phyloP scores from a whole-genome alignment of 2,113 vertebrate genomes.

The Picathartes gymnocephalus region DNA sequence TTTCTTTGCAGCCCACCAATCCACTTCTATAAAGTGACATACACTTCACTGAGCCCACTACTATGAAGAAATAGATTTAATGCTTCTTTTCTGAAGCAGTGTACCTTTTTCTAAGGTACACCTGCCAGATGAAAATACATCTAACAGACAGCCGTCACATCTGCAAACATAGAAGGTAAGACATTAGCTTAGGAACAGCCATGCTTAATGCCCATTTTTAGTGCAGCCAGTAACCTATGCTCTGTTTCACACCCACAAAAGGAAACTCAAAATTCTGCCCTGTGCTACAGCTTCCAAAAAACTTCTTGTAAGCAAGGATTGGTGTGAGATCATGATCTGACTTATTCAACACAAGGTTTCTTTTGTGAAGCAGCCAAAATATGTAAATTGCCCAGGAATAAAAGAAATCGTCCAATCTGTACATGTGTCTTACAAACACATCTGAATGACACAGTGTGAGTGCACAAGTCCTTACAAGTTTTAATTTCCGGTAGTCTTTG shows the following conservation, averaged over 20 bases:
- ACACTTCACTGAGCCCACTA: neutral
- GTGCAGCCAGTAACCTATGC: neutral
- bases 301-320: neutral
- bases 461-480: neutral
- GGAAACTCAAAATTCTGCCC: neutral
- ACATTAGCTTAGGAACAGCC: neutral
- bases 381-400: slow-evolving; percentile 45
- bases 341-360: slow-evolving; percentile 27
- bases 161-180: neutral
- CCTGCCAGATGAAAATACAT: neutral
- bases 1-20: neutral
- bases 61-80: neutral
- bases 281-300: neutral
- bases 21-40: neutral
- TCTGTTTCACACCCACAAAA: slow-evolving; percentile 3
- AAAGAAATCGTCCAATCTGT: slow-evolving; percentile 24
- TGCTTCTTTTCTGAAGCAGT: neutral
- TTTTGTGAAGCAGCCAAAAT: slow-evolving; percentile 59
- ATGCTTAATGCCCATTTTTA: neutral
- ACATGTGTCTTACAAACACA: slow-evolving; percentile 40
- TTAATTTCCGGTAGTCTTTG: slow-evolving; percentile 46
- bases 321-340: slow-evolving; percentile 18
- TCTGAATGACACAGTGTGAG: neutral
- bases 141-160: neutral
- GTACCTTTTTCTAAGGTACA: neutral